Conservation (phyloP, 23 tunicate genomes). For the Trididemnum miniatum region DNA sequence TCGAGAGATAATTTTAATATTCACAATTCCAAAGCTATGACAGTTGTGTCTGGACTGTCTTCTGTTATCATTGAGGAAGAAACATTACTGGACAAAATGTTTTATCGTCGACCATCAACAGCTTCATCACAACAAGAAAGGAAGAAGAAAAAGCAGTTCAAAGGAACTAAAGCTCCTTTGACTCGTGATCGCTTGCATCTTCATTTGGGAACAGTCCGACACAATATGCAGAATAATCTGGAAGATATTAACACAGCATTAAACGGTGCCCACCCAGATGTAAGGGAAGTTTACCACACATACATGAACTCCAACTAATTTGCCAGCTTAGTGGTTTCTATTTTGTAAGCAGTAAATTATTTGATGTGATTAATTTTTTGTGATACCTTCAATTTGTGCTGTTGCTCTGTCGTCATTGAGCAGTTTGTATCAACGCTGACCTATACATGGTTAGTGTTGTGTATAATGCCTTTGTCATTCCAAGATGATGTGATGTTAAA, state of each 20-base stretch:
- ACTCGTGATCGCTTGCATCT: conserved; percentile 11
- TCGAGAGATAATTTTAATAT: conserved; percentile 1
- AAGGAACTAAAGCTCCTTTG: background rate
- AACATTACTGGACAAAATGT: background rate
- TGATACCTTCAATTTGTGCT: no score
- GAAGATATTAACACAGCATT: conserved; percentile 29
- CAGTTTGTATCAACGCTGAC: no score
- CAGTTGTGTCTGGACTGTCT: conserved; percentile 24
- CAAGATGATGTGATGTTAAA: no score
- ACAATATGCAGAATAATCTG: background rate
- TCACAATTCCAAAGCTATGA: conserved; percentile 33
- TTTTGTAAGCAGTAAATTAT: no score
- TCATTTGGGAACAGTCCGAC: background rate
- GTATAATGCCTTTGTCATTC: no score
- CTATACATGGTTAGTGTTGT: no score
- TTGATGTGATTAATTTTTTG: no score
- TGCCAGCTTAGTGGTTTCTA: no score
- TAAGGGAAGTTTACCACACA: conserved; percentile 24
- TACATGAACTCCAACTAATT: background rate
- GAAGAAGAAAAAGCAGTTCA: background rate
- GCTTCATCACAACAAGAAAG: background rate
- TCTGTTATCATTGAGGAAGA: conserved; percentile 21
- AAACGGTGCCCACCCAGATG: conserved; percentile 36
- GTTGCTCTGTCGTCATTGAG: no score
- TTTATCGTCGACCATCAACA: background rate